These are phyloP conservation scores for Thunnus maccoyii DNA, from an alignment of 2,113 vertebrate species.

Conservation along the genomic window DNA sequence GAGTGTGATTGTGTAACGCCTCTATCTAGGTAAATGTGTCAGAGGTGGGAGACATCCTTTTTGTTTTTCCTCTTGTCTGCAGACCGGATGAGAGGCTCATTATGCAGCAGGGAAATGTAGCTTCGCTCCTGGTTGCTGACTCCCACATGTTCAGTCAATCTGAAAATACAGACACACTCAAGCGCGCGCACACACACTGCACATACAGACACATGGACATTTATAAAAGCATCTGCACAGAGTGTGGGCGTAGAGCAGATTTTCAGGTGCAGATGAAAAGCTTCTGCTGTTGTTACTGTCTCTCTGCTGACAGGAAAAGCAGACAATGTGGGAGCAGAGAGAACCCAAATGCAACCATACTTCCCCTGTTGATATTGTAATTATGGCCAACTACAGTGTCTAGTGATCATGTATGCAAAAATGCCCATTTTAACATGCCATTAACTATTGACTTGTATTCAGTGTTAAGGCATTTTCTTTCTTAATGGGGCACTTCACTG, in stretches of 20 bases:
- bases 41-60: conserved; percentile 47
- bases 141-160: conserved; percentile 51
- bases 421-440: not conserved
- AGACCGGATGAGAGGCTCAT: conserved; percentile 46
- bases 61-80: conserved; percentile 50
- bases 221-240: conserved; percentile 47
- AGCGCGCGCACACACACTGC: not conserved
- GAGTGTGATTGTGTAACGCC: conserved; percentile 42
- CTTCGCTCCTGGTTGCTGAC: conserved; percentile 35
- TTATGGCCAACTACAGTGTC: conserved; percentile 9
- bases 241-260: conserved; percentile 61
- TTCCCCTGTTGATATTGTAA: conserved; percentile 33
- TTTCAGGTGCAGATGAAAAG: conserved; percentile 73
- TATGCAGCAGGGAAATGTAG: conserved; percentile 52
- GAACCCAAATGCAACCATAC: conserved; percentile 17
- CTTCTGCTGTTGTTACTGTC: conserved; percentile 77
- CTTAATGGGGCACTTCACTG: not conserved
- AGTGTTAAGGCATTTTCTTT: not conserved
- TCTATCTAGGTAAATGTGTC: conserved; percentile 62
- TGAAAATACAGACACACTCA: conserved; percentile 32
- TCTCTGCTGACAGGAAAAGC: conserved; percentile 68
- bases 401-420: conserved; percentile 29
- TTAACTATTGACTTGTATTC: not conserved
- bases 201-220: conserved; percentile 48
- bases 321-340: conserved; percentile 65